Conservation (phyloP, 2,797 vertebrate species). For the Geotrypetes seraphini region DNA sequence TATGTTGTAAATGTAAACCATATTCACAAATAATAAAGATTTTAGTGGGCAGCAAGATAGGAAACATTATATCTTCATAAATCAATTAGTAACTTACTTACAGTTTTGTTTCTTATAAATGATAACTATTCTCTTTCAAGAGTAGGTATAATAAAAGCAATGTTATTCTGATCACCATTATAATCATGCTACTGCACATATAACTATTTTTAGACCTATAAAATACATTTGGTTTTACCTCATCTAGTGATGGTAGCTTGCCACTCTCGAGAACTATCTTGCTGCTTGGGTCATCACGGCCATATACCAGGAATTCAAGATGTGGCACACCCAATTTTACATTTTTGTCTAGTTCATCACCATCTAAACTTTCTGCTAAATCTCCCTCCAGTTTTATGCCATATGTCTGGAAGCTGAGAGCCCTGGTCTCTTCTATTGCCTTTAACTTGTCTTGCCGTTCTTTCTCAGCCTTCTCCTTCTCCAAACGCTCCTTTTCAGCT, state of each 20-base stretch:
- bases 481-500: slow-evolving; percentile 35
- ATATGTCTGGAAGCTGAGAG: too few relatives aligned
- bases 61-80: too few relatives aligned
- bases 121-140: too few relatives aligned
- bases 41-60: too few relatives aligned
- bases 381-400: not conserved
- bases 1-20: too few relatives aligned
- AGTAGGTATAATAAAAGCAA: too few relatives aligned
- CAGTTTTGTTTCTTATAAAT: too few relatives aligned
- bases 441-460: slow-evolving; percentile 37
- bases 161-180: too few relatives aligned
- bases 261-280: slow-evolving; percentile 41
- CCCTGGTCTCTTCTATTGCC: slow-evolving; percentile 13
- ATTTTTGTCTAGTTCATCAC: slow-evolving; percentile 21
- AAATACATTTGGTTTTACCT: slow-evolving; percentile 47
- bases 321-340: slow-evolving; percentile 44
- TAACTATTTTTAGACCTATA: too few relatives aligned
- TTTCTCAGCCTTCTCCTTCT: slow-evolving; percentile 27
- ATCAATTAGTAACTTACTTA: too few relatives aligned
- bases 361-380: slow-evolving; percentile 13
- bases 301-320: slow-evolving; percentile 45
- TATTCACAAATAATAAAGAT: too few relatives aligned
- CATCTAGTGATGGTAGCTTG: slow-evolving; percentile 43
- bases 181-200: too few relatives aligned
- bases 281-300: slow-evolving; percentile 17